Evolutionary conservation across 2,888 invertebrate genomes (phyloP).

Genomic region (Chloromyia formosa): DNA sequence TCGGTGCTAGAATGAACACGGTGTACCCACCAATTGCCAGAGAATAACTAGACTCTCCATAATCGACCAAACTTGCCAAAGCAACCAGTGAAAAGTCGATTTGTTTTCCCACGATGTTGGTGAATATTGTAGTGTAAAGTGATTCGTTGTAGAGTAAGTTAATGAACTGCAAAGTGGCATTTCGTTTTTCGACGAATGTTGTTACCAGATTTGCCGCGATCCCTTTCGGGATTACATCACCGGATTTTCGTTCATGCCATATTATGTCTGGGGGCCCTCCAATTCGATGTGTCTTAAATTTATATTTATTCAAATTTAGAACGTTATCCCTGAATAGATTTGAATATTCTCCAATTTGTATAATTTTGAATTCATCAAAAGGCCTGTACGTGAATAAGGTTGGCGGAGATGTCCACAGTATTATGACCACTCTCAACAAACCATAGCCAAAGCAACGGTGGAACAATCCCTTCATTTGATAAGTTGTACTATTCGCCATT

Average conservation of each 20-base stretch:
- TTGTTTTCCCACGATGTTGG: not conserved
- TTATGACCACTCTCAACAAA: no score
- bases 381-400: not conserved
- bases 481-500: no score
- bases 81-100: not conserved
- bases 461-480: no score
- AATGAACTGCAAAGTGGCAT: not conserved
- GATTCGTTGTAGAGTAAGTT: not conserved
- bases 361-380: not conserved
- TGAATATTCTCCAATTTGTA: not conserved
- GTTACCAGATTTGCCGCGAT: not conserved
- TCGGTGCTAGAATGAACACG: not conserved
- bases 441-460: no score
- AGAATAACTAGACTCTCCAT: not conserved
- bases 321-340: slow-evolving; percentile 3
- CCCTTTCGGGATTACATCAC: not conserved
- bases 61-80: not conserved
- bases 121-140: not conserved
- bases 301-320: not conserved
- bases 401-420: no score
- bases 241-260: not conserved
- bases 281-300: not conserved
- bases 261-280: not conserved
- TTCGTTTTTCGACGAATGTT: not conserved
- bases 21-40: not conserved